Conservation (phyloP, 2,113 vertebrate species). For the Orcinus orca region DNA sequence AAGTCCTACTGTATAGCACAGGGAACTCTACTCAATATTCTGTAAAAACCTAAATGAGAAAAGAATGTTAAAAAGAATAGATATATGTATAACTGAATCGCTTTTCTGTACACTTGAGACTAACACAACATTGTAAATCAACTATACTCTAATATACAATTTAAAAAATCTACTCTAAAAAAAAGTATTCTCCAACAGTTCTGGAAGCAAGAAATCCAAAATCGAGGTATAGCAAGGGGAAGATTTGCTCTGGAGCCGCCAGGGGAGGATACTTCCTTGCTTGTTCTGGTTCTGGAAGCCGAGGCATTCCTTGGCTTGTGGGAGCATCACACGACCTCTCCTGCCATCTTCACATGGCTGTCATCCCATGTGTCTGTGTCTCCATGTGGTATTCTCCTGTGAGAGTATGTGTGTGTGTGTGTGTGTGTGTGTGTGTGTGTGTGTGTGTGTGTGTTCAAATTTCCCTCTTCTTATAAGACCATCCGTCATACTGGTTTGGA, state of each 20-base stretch:
- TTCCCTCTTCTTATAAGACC: background rate
- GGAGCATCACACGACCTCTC: accelerated
- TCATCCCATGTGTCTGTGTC: background rate
- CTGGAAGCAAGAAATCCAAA: background rate
- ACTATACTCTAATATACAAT: background rate
- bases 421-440: too few relatives aligned
- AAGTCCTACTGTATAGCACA: background rate
- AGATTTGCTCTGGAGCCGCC: accelerated
- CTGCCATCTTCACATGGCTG: accelerated
- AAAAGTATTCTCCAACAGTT: background rate
- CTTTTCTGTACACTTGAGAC: background rate
- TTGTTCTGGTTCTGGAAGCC: accelerated
- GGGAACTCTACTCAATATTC: background rate
- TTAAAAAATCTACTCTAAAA: background rate
- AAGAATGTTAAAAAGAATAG: background rate
- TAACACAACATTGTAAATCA: background rate
- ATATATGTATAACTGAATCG: background rate
- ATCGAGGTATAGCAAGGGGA: too few relatives aligned
- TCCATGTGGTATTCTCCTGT: background rate
- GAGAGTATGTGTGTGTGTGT: accelerated
- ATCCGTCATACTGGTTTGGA: background rate
- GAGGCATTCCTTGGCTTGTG: background rate
- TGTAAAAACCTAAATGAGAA: background rate
- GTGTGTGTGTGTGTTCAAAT: background rate
- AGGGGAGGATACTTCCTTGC: background rate